These are phyloP conservation scores for Lophius piscatorius DNA, from an alignment of 2,113 vertebrate species.

Conservation along the genomic window DNA sequence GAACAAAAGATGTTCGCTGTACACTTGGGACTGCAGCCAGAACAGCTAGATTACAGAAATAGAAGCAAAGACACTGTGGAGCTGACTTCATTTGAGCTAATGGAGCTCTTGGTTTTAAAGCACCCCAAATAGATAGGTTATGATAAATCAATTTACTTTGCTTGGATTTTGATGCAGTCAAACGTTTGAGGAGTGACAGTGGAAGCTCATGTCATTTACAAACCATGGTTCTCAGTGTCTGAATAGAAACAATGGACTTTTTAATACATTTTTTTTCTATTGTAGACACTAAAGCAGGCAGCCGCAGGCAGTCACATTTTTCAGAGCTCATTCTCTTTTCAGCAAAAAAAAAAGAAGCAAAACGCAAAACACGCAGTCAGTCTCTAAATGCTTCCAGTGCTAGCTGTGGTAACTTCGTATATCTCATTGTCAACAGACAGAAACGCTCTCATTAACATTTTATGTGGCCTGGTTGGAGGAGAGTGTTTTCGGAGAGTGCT, in stretches of 20 bases:
- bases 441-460: slow-evolving; percentile 64
- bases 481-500: slow-evolving; percentile 56
- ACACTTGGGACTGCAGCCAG: slow-evolving; percentile 37
- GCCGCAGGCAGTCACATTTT: slow-evolving; percentile 20
- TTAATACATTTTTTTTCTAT: not conserved
- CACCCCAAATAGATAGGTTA: slow-evolving; percentile 13
- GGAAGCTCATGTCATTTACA: not conserved
- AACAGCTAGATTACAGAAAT: slow-evolving; percentile 31
- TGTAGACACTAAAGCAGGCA: slow-evolving; percentile 15
- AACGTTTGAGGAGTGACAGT: slow-evolving; percentile 16
- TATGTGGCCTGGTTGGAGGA: slow-evolving; percentile 56
- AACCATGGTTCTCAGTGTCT: not conserved
- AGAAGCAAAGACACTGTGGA: slow-evolving; percentile 16
- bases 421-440: slow-evolving; percentile 65
- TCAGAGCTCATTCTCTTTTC: slow-evolving; percentile 9
- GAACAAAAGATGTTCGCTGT: slow-evolving; percentile 50
- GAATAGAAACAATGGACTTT: slow-evolving; percentile 7
- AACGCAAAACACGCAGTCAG: slow-evolving; percentile 37
- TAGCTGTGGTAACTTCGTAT: slow-evolving; percentile 26
- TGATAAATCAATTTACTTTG: slow-evolving; percentile 31
- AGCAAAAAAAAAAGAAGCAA: slow-evolving; percentile 13
- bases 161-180: slow-evolving; percentile 22
- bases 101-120: slow-evolving; percentile 17
- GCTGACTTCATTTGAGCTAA: slow-evolving; percentile 15
- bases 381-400: slow-evolving; percentile 44